Evolutionary conservation across 2,888 invertebrate genomes (phyloP).

Genomic region (Thymelicus lineola): DNA sequence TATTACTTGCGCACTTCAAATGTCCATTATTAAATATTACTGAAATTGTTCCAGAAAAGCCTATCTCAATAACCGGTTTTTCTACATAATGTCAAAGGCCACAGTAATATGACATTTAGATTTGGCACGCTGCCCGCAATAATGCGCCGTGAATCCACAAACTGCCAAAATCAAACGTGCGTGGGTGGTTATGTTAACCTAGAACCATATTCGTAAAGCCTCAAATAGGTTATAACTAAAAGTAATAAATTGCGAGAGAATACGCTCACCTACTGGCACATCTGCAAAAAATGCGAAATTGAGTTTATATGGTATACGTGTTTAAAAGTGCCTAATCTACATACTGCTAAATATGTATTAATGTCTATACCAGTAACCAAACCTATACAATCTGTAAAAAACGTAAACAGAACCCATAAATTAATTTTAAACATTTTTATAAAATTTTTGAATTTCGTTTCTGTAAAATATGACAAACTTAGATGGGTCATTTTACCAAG

Average conservation of each 20-base stretch:
- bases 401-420: too few species aligned
- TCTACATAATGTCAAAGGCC: conserved; percentile 23
- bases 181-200: conserved; percentile 21
- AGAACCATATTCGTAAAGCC: conserved; percentile 2
- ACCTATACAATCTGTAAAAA: too few species aligned
- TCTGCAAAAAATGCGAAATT: too few species aligned
- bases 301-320: too few species aligned
- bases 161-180: conserved; percentile 23
- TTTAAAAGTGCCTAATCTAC: too few species aligned
- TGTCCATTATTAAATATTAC: not conserved
- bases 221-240: not conserved
- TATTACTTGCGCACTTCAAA: not conserved
- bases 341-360: too few species aligned
- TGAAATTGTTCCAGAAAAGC: conserved; percentile 3
- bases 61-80: not conserved
- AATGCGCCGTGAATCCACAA: conserved; percentile 23
- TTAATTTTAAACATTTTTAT: too few species aligned
- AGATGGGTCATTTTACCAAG: too few species aligned
- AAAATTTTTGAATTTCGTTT: too few species aligned
- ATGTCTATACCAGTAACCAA: too few species aligned
- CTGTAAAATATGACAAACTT: too few species aligned
- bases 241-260: conserved; percentile 1
- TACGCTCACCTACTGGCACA: too few species aligned
- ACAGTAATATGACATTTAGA: conserved; percentile 11
- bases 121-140: conserved; percentile 34